Evolutionary conservation across 2,113 vertebrate genomes (phyloP).

Genomic region (Epinephelus lanceolatus): DNA sequence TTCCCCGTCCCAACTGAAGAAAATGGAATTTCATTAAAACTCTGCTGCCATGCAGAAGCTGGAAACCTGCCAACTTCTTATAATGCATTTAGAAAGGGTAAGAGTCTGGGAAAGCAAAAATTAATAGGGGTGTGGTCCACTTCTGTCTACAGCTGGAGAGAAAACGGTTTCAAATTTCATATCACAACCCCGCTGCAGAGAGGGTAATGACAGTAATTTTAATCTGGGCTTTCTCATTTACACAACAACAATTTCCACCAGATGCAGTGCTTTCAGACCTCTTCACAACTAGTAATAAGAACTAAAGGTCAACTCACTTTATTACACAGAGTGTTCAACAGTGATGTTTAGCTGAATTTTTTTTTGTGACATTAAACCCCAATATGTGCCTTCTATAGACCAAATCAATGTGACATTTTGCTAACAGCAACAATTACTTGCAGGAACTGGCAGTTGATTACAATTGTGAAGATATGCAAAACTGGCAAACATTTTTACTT

Average conservation of each 20-base stretch:
- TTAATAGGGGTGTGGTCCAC: conserved; percentile 57
- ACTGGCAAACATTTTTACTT: too few relatives aligned
- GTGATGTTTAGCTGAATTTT: background rate
- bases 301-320: background rate
- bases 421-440: too few relatives aligned
- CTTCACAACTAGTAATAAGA: background rate
- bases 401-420: too few relatives aligned
- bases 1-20: background rate
- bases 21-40: conserved; percentile 22
- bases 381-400: background rate
- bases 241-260: background rate
- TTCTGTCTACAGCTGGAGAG: conserved; percentile 18
- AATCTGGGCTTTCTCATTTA: background rate
- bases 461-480: too few relatives aligned
- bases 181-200: background rate
- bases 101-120: conserved; percentile 34
- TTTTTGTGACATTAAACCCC: background rate
- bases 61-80: conserved; percentile 55
- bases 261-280: background rate
- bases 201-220: background rate
- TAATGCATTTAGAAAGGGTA: conserved; percentile 48
- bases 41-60: conserved; percentile 35
- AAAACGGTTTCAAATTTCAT: background rate
- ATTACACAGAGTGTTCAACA: background rate
- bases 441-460: too few relatives aligned